Base-by-base conservation (phyloP, 2,888 invertebrate species). In the Eugnorisma glareosa region DNA sequence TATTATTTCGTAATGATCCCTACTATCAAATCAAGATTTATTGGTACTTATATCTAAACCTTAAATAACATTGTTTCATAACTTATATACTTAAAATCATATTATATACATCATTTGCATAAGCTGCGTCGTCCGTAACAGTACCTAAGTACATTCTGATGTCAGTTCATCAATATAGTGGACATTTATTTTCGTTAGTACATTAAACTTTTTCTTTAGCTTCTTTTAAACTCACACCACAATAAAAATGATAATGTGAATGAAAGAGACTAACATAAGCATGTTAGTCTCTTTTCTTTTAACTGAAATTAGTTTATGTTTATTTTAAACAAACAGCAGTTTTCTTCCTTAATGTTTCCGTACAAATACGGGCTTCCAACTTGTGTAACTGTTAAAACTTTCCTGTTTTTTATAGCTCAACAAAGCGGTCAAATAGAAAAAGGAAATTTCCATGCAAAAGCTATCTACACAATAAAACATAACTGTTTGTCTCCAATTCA, bases 401-500 rank as follows among this genome's bases (percentile, higher is more conserved):
- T 15, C 28, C 13, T 13, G 54, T 15, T 15, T 1, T n/a, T n/a
- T 54, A 24, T 28, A 57, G 15, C 28, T 57, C 54, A 28, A 57
- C 1, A 40, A 28, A 61, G 40, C 40, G 7, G 2, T 43, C 18
- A n/a, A 45, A 45, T 21, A 73, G 13, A 21, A 75, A 28, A 40
- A 31, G 18, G 15, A 57, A 24, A 13, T 21, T 48, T 54, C 6
- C n/a, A 18, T 51, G 3, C n/a, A 28, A 51, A 73, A 51, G 4
- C 21, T 28, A 15, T 74, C 61, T 61, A 37, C 15, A 35, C 5
- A 21, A 45, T 35, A 21, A 68, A 11, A 51, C 28, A 35, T 45
- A 68, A 57, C 18, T 77, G n/a, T 77, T 45, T 67, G 59, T 77
- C 35, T 28, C 15, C 45, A 72, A 24, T 73, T 72, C 51, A 59